phyloP scores from a whole-genome alignment of 2,888 invertebrate genomes.

The Anoplius nigerrimus region DNA sequence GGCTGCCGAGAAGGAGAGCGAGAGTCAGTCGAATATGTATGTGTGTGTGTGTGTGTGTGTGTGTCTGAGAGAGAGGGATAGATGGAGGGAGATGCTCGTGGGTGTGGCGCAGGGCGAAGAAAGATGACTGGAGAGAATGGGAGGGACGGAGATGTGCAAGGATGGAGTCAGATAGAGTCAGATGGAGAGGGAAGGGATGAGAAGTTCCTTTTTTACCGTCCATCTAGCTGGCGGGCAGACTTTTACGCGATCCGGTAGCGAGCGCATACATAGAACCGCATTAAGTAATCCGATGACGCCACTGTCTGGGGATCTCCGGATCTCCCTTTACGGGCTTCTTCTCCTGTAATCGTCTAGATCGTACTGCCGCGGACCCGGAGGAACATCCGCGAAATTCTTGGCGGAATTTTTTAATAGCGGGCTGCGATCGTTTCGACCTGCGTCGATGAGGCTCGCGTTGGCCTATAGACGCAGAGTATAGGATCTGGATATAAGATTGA shows the following conservation, averaged over 20 bases:
- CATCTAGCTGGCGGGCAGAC: slow-evolving; percentile 16
- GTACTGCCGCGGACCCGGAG: too few species aligned
- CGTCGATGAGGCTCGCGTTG: too few species aligned
- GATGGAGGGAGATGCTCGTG: background rate
- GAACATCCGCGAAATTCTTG: too few species aligned
- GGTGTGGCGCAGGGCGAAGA: background rate
- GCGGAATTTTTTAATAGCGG: too few species aligned
- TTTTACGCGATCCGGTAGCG: slow-evolving; percentile 21
- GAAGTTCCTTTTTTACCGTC: slow-evolving; percentile 5
- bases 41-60: too few species aligned
- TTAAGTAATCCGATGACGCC: slow-evolving; percentile 42
- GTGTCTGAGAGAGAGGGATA: background rate
- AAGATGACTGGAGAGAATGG: background rate
- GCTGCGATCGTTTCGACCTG: too few species aligned
- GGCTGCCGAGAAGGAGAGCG: background rate
- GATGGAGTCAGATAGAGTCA: too few species aligned
- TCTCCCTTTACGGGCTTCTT: slow-evolving; percentile 32
- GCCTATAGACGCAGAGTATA: too few species aligned
- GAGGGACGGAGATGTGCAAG: too few species aligned
- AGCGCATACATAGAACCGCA: slow-evolving; percentile 26
- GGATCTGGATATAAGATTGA: too few species aligned
- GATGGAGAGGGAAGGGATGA: background rate
- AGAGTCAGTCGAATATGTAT: too few species aligned
- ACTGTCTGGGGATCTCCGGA: slow-evolving; percentile 28
- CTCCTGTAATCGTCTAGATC: slow-evolving; percentile 17